Base-by-base conservation (phyloP, 2,888 invertebrate genomes). In the Acanthosepion esculentum region DNA sequence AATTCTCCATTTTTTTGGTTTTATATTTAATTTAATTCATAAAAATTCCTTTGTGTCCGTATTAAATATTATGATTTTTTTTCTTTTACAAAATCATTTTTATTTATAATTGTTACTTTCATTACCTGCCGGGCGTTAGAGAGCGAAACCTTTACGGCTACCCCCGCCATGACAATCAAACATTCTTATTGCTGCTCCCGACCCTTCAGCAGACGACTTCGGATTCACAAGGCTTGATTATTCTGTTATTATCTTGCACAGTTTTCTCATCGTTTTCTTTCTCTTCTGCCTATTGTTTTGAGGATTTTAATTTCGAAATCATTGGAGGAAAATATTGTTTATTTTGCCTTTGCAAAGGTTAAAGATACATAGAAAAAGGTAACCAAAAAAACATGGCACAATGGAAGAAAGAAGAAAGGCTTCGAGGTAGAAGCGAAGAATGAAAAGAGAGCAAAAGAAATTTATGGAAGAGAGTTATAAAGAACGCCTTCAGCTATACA, bases 321-420 rank as follows among this genome's bases (percentile, higher is more conserved):
- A 78, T 78, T 78, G n/a, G 33, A 10, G 78, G 33, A n/a, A 78
- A 78, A 78, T 78, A 78, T n/a, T 78, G 78, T 78, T 78, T 78
- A 78, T 78, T 78, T 78, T 33, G 78, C 78, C n/a, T 78, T 78
- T 78, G 23, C 78, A 78, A 78, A 78, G 78, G 78, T 78, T 78
- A 78, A 78, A 78, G 78, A 78, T 78, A 33, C 78, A 78, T 78
- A 15, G n/a, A n/a, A n/a, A 29, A 78, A 78, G 33, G 41, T 41
- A 41, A 41, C 41, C 41, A 41, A 41, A 41, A 41, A 41, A 41
- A 41, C 2, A 41, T 41, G 41, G 41, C 3, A 41, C 41, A 41
- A 41, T 41, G 41, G 41, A 41, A 41, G 64, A 64, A 26, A 64
- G 64, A 26, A 64, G 29, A 64, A 64, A 64, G 64, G 64, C 64